These are phyloP conservation scores for Enteromius fasciolatus DNA, from an alignment of 2,797 vertebrate species.

Conservation along the genomic window DNA sequence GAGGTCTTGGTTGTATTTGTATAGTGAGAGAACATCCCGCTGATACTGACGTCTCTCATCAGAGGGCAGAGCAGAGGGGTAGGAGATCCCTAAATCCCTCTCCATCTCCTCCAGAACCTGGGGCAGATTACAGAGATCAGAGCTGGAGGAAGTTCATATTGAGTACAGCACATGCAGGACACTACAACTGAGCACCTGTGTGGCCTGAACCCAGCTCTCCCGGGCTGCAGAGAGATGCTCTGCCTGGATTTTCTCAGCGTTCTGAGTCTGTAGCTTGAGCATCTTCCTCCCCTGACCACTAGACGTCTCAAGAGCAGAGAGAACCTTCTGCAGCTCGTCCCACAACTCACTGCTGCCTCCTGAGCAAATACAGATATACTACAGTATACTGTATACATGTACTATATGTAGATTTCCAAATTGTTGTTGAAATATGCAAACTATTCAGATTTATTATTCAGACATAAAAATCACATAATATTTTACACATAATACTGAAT, in stretches of 20 bases:
- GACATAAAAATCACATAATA: too few relatives aligned
- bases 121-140: conserved; percentile 1
- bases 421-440: neutral
- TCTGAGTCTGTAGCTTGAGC: conserved; percentile 58
- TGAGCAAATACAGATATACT: conserved; percentile 37
- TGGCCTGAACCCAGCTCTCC: conserved; percentile 69
- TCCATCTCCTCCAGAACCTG: conserved; percentile 78
- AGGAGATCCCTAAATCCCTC: conserved; percentile 69
- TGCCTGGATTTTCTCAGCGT: conserved; percentile 65
- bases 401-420: neutral
- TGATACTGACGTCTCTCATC: conserved; percentile 64
- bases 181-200: conserved; percentile 72
- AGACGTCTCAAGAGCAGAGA: conserved; percentile 85
- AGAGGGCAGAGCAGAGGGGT: conserved; percentile 58
- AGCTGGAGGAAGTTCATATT: conserved; percentile 4
- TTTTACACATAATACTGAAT: too few relatives aligned
- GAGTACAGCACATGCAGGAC: neutral
- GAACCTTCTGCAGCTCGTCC: conserved; percentile 77
- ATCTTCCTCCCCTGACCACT: conserved; percentile 77
- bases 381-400: too few relatives aligned
- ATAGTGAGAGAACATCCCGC: conserved; percentile 63
- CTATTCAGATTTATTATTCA: too few relatives aligned
- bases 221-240: conserved; percentile 69
- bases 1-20: conserved; percentile 71
- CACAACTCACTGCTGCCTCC: conserved; percentile 74